Evolutionary conservation across 2,797 vertebrate genomes (phyloP).

Genomic region (Characodon lateralis): DNA sequence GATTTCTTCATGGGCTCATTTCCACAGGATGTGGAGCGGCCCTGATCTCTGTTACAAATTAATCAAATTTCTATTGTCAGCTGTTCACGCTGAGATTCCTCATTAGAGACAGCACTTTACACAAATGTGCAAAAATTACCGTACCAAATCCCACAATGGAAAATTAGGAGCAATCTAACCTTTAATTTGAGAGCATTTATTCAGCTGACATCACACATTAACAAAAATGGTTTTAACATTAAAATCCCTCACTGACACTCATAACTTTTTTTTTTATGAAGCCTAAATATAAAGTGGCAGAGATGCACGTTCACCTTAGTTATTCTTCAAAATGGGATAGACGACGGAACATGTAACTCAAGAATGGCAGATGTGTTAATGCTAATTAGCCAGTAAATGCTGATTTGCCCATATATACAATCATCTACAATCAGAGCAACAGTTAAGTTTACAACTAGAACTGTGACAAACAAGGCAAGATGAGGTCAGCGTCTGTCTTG

Average conservation of each 20-base stretch:
- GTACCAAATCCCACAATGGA: background rate
- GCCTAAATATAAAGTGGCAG: background rate
- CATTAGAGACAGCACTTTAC: background rate
- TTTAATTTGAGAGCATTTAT: background rate
- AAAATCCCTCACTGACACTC: background rate
- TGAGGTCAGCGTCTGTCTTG: too few relatives aligned
- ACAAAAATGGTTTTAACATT: background rate
- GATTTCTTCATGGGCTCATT: slow-evolving; percentile 3
- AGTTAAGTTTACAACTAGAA: background rate
- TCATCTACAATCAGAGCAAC: background rate
- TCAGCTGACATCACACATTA: background rate
- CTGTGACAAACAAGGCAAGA: background rate
- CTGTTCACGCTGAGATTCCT: background rate
- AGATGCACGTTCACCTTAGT: background rate
- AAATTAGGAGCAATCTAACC: background rate
- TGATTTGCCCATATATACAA: background rate
- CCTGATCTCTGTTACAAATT: slow-evolving; percentile 18
- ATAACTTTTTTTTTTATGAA: background rate
- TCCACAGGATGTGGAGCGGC: background rate
- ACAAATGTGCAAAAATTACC: background rate
- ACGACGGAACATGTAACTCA: background rate
- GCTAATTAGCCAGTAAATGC: background rate
- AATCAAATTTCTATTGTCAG: slow-evolving; percentile 6
- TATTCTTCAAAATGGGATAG: background rate
- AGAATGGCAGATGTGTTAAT: background rate